Evolutionary conservation across 2,888 invertebrate species (phyloP), one percentile per base, ranked within the genome.

Genomic region (Orthonychiurus folsomi): DNA sequence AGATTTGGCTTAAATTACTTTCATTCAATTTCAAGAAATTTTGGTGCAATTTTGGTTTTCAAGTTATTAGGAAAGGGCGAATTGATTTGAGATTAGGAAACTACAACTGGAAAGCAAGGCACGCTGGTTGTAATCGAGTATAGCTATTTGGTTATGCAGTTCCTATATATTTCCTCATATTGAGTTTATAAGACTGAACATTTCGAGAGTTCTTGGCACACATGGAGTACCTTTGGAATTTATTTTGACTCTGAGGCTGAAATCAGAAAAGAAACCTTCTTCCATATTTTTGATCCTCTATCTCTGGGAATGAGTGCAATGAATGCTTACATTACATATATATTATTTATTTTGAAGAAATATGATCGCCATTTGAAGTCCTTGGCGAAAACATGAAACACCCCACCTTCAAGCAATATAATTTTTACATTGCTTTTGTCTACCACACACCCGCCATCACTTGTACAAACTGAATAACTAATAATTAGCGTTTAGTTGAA

Each of bases 181-280:
- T 57, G 63, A 60, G 57, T 63, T 50, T 48, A 60, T 54, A 57
- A 63, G 63, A 63, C 63, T 63, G 63, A 63, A 9, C 9, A 28
- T 50, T 25, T 47, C 47, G 56, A 58, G 60, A 63, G 63, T 63
- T 48, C 59, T 27, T 50, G 55, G 59, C 37, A 37, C 37, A 15
- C 37, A 37, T 9, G 15, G 37, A 37, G 37, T 37, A 37, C 37
- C 37, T 37, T 37, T 37, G 37, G 37, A 37, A 9, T 37, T 37
- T 37, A 37, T 37, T 37, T 37, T 37, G 37, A 9, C n/a, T n/a
- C n/a, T n/a, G n/a, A n/a, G n/a, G n/a, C 37, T 37, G 37, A 37
- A 37, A 37, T 37, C 37, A 37, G 37, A 37, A 9, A 15, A 37
- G 37, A 37, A n/a, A n/a, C n/a, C 37, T 37, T 15, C 37, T 61